Evolutionary conservation across 2,888 invertebrate species (phyloP).

Genomic region (Drosophila kanekoi): DNA sequence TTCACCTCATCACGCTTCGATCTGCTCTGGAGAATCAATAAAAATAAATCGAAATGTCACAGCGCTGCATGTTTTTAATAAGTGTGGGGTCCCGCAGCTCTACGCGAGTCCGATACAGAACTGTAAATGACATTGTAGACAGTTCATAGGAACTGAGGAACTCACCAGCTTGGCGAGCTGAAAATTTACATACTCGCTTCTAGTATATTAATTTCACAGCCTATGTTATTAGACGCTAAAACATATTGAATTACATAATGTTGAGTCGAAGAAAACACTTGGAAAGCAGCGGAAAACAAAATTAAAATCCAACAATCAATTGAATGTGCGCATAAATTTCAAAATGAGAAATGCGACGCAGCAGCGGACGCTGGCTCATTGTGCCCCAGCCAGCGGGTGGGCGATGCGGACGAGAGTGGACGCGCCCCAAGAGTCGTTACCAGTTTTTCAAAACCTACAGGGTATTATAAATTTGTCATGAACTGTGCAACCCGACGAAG

Average conservation of each 20-base stretch:
- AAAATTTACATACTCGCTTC: slow-evolving; percentile 45
- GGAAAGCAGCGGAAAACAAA: slow-evolving; percentile 14
- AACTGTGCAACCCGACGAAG: background rate
- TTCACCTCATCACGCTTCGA: slow-evolving; percentile 10
- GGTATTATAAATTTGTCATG: slow-evolving; percentile 3
- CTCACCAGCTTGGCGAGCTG: background rate
- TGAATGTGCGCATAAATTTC: slow-evolving; percentile 71
- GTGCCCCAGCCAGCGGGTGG: slow-evolving; percentile 56
- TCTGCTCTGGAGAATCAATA: slow-evolving; percentile 68
- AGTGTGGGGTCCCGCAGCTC: slow-evolving; percentile 78
- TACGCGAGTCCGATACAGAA: slow-evolving; percentile 21
- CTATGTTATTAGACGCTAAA: slow-evolving; percentile 57
- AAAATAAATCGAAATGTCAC: slow-evolving; percentile 82
- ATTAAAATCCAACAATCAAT: slow-evolving; percentile 64
- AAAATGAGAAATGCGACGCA: slow-evolving; percentile 70
- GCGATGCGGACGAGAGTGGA: slow-evolving; percentile 21
- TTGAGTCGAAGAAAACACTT: slow-evolving; percentile 33
- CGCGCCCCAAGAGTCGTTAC: slow-evolving; percentile 7
- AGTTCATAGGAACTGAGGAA: slow-evolving; percentile 60
- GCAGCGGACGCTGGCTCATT: slow-evolving; percentile 27
- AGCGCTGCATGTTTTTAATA: slow-evolving; percentile 68
- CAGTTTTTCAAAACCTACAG: slow-evolving; percentile 5
- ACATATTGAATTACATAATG: slow-evolving; percentile 64
- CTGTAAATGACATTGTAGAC: slow-evolving; percentile 75
- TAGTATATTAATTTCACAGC: slow-evolving; percentile 58